Percentiles rank a stretch among this genome's conserved stretches.
Evolutionary conservation across 2,888 invertebrate genomes (phyloP).

Genomic region (Drosophila ustulata): DNA sequence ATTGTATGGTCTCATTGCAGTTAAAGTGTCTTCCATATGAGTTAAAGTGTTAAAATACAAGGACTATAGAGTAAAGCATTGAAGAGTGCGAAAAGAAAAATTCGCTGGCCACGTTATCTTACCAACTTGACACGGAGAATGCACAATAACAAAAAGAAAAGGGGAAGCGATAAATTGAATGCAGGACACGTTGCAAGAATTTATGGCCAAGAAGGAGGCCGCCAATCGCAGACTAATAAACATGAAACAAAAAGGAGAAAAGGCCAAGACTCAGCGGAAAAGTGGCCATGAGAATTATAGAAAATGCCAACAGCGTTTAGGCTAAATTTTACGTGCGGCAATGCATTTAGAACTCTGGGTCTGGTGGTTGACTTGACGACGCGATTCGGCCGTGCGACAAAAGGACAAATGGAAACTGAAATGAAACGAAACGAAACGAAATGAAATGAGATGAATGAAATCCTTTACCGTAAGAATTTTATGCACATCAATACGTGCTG

Average conservation of each 20-base stretch:
- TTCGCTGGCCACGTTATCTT: constrained; percentile 17
- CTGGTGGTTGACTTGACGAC: constrained; percentile 44
- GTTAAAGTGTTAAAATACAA: not conserved
- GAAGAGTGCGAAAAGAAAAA: constrained; percentile 7
- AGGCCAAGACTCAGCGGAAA: constrained; percentile 24
- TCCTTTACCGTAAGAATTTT: constrained; percentile 82
- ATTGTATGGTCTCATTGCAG: constrained; percentile 6
- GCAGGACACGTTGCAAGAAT: constrained; percentile 73
- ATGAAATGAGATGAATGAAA: constrained; percentile 64
- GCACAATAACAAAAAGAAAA: constrained; percentile 23
- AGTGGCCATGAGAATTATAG: constrained; percentile 54
- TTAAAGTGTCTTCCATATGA: constrained; percentile 1
- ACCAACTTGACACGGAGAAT: constrained; percentile 31
- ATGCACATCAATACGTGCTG: constrained; percentile 80
- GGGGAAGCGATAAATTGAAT: constrained; percentile 60
- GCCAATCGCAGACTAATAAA: constrained; percentile 68
- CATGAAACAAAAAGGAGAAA: constrained; percentile 22
- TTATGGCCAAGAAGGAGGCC: constrained; percentile 60
- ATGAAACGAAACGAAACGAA: constrained; percentile 52
- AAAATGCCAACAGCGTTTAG: constrained; percentile 51
- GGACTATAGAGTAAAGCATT: not conserved
- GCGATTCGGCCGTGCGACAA: constrained; percentile 58
- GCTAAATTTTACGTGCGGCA: constrained; percentile 56
- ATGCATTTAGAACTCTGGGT: constrained; percentile 33
- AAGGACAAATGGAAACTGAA: constrained; percentile 47